Evolutionary conservation across 2,113 vertebrate genomes (phyloP).

Genomic region (Cacatua alba): DNA sequence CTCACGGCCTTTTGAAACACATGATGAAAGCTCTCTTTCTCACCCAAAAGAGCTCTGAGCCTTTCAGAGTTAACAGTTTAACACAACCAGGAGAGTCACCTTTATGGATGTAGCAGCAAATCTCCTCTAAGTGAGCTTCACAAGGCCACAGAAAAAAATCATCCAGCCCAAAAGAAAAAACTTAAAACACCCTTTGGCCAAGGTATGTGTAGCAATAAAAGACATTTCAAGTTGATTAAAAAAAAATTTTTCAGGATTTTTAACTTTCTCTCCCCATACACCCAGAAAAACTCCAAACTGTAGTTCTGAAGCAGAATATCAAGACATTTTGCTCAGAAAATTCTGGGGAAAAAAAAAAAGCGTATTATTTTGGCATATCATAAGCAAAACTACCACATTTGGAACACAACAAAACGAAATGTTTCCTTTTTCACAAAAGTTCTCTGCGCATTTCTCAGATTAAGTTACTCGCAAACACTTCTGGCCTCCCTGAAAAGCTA

Average conservation of each 20-base stretch:
- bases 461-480: background rate
- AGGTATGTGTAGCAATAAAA: background rate
- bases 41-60: background rate
- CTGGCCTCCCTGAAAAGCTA: background rate
- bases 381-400: background rate
- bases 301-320: background rate
- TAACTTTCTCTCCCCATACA: background rate
- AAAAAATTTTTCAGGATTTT: background rate
- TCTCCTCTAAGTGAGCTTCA: background rate
- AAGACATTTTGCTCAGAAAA: background rate
- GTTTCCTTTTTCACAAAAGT: background rate
- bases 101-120: background rate
- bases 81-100: background rate
- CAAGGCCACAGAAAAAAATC: background rate
- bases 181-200: background rate
- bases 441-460: background rate
- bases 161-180: background rate
- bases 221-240: background rate
- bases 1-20: background rate
- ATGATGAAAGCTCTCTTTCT: background rate
- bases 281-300: background rate
- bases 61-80: background rate
- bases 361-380: background rate
- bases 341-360: background rate
- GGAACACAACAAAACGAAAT: background rate